Evolutionary conservation across 2,888 invertebrate species (phyloP), one percentile per base, ranked within the genome.

Genomic region (Lasioglossum morio): DNA sequence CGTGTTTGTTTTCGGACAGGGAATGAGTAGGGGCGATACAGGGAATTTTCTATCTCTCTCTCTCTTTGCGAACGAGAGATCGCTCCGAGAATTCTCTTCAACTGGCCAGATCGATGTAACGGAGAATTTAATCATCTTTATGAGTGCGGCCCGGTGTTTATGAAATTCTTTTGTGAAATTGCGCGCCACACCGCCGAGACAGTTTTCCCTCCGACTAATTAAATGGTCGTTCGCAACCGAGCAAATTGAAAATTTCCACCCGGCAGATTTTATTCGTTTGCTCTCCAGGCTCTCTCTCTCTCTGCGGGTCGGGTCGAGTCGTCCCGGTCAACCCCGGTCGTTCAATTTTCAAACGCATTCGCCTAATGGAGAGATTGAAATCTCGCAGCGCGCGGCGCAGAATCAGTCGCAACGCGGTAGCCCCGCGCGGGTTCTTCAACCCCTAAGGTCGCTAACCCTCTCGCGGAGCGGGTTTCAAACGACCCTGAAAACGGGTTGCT

Each of bases 331-430:
- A 30, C 69, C 80, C 72, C 48, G 81, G 69, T 85, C 76, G 88
- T 89, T 91, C 85, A 89, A 92, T 91, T 92, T 91, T 92, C 86
- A 78, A 77, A 73, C 78, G 63, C 76, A 82, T 79, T 87, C 84
- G 77, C 81, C 81, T 91, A 91, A 93, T 92, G 89, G 89, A 90
- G 90, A 91, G 90, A 92, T 93, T 92, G 91, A 86, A 87, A 91
- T 92, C 90, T 88, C 81, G 66, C 70, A 73, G 14, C 82, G 73
- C 82, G 73, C 74, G 70, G 78, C 76, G 78, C 76, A 82, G 69
- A 53, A 63, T 63, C 63, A 63, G 63, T 63, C 34, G 63, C 63
- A 63, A 63, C 63, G 63, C 30, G 63, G 63, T 30, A 30, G 30
- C 63, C 73, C 76, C 72, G 27, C 72, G 53, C 66, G 85, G 85